Percentiles rank a stretch among this genome's conserved stretches.
These are phyloP conservation scores for Drosophila atripex DNA, from an alignment of 2,888 invertebrate species.

Conservation along the genomic window DNA sequence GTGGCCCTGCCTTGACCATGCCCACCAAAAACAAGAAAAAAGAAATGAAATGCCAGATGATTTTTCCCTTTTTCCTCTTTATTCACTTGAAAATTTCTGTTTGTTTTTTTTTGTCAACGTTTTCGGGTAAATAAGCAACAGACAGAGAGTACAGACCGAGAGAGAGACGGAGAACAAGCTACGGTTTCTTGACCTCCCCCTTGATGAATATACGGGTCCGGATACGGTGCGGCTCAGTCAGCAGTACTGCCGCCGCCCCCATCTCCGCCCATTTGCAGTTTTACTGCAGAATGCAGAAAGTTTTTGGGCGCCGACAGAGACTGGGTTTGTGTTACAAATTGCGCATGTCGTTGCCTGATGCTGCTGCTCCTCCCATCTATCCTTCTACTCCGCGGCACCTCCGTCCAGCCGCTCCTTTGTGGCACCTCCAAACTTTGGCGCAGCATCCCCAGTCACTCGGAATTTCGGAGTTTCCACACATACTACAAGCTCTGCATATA, in stretches of 20 bases:
- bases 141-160: conserved; percentile 11
- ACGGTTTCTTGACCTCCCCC: conserved; percentile 81
- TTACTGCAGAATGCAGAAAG: conserved; percentile 49
- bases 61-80: conserved; percentile 34
- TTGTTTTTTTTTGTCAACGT: conserved; percentile 20
- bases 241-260: background rate
- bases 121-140: conserved; percentile 65
- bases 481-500: conserved; percentile 19
- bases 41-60: conserved; percentile 25
- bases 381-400: conserved; percentile 2
- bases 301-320: conserved; percentile 79
- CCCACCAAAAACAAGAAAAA: conserved; percentile 78
- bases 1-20: conserved; percentile 78
- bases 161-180: conserved; percentile 22
- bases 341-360: conserved; percentile 81
- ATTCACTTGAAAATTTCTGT: conserved; percentile 25
- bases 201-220: conserved; percentile 38
- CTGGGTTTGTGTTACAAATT: conserved; percentile 84
- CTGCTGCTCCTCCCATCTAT: conserved; percentile 24
- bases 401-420: conserved; percentile 6
- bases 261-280: conserved; percentile 20
- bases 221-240: conserved; percentile 28
- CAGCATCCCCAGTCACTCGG: conserved; percentile 38
- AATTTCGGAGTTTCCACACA: conserved; percentile 38
- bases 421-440: conserved; percentile 17